Evolutionary conservation across 1,140 invertebrate species (phyloP), one percentile per base, ranked within the genome.

Genomic region (Littorina saxatilis): DNA sequence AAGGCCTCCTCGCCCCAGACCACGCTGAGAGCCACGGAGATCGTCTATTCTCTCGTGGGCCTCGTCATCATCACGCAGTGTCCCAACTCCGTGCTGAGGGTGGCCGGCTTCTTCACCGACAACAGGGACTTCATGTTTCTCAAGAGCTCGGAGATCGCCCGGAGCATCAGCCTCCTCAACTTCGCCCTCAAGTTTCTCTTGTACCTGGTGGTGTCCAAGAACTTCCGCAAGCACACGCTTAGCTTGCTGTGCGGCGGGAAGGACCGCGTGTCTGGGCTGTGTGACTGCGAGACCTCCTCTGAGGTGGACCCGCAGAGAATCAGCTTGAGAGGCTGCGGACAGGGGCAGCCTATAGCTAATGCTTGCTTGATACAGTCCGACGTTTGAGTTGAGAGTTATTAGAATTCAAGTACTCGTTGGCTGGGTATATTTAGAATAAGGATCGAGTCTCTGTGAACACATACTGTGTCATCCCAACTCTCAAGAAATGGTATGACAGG

Each of bases 121-220:
- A 4, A 32, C 11, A 9, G 35, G 27, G 52, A 70, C n/a, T 4
- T 29, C 9, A 9, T 52, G 27, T 23, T 40, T 23, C 61, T 70
- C 23, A 72, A 39, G 23, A 39, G n/a, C 11, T 39, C 50, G 17
- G 39, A 35, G 0, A 43, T 80, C 20, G 40, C 50, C 23, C 27
- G 43, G 27, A 29, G 32, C 20, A 11, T 72, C n/a, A 47, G 55
- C 63, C 20, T 72, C 23, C 9, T 35, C 61, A 72, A 35, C 43
- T 80, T 80, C 43, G 79, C 79, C 27, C 5, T 70, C 32, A 80
- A 80, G 68, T 50, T 47, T 15, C 39, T 80, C 32, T 23, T 72
- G 13, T 80, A 80, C 35, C 40, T 80, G 29, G 7, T 23, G 7
- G 40, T 70, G 27, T 80, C 79, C 7, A 20, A 20, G 0, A 32